Percentiles rank a stretch among this genome's conserved stretches.
These are phyloP conservation scores for Cynaeus angustus DNA, from an alignment of 2,888 invertebrate species.

Conservation along the genomic window DNA sequence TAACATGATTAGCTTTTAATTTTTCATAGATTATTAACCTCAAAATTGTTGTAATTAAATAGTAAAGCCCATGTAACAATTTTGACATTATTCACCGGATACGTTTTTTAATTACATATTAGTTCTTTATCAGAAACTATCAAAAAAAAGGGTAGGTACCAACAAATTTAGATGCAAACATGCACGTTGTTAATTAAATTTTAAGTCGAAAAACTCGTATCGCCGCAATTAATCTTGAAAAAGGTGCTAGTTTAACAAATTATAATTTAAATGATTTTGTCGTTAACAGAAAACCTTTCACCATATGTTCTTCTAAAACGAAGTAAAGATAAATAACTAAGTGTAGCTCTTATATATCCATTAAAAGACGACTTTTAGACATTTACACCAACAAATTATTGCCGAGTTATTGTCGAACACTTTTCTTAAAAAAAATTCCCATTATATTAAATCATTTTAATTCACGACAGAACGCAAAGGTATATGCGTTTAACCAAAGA, in stretches of 20 bases:
- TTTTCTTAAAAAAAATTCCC: no score
- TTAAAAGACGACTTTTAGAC: no score
- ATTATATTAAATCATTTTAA: no score
- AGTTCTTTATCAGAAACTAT: constrained; percentile 11
- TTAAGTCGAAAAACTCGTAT: constrained; percentile 30
- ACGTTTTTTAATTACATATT: constrained; percentile 10
- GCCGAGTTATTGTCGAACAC: no score
- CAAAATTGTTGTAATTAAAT: constrained; percentile 10
- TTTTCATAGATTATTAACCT: constrained; percentile 6
- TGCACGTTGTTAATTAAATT: constrained; percentile 13
- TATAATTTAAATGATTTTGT: constrained; percentile 38
- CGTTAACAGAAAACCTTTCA: no score
- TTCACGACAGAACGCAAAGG: no score
- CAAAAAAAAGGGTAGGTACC: not conserved
- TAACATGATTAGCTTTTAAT: not conserved
- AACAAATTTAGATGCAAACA: constrained; percentile 12
- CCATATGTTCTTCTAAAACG: no score
- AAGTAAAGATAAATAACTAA: no score
- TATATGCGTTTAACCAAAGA: no score
- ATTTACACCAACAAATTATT: no score
- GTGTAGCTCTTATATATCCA: no score
- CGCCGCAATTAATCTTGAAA: constrained; percentile 37
- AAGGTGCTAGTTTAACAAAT: constrained; percentile 46
- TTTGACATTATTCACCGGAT: not conserved
- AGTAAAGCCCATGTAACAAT: not conserved